Percentiles rank a stretch among this genome's conserved stretches.
phyloP scores from a whole-genome alignment of 2,113 vertebrate species.

The Phycodurus eques region DNA sequence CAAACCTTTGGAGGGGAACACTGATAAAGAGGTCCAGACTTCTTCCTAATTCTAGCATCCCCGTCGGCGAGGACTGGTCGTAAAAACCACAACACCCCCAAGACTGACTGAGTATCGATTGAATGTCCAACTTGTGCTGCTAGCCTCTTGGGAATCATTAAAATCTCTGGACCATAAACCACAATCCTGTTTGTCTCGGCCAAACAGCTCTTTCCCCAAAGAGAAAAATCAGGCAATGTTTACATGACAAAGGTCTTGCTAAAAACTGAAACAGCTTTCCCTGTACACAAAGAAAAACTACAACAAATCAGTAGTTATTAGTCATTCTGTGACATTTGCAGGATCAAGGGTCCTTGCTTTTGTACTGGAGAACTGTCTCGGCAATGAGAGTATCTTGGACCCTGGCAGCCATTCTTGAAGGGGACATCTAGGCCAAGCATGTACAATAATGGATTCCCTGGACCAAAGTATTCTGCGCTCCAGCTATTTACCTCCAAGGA shows the following conservation, averaged over 20 bases:
- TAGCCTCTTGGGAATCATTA: slow-evolving; percentile 32
- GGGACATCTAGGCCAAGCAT: background rate
- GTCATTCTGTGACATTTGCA: background rate
- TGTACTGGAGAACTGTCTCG: background rate
- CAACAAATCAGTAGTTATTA: background rate
- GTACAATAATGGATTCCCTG: background rate
- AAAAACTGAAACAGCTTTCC: background rate
- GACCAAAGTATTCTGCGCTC: background rate
- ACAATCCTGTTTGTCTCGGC: background rate
- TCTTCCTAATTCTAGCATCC: slow-evolving; percentile 12
- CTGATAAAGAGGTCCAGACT: slow-evolving; percentile 5
- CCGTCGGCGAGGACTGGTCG: slow-evolving; percentile 25
- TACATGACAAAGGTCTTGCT: background rate
- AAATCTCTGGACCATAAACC: background rate
- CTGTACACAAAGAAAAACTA: background rate
- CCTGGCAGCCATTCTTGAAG: background rate
- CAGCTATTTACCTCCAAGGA: background rate
- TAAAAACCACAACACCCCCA: slow-evolving; percentile 38
- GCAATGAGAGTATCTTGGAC: background rate
- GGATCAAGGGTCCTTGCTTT: background rate
- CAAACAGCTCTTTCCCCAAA: background rate
- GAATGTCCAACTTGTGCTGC: slow-evolving; percentile 35
- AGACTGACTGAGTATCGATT: background rate
- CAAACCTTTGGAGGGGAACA: slow-evolving; percentile 27
- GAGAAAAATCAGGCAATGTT: background rate